Percentiles rank a stretch among this genome's conserved stretches.
Evolutionary conservation across 1,140 invertebrate genomes (phyloP).

Genomic region (Melitaea cinxia): DNA sequence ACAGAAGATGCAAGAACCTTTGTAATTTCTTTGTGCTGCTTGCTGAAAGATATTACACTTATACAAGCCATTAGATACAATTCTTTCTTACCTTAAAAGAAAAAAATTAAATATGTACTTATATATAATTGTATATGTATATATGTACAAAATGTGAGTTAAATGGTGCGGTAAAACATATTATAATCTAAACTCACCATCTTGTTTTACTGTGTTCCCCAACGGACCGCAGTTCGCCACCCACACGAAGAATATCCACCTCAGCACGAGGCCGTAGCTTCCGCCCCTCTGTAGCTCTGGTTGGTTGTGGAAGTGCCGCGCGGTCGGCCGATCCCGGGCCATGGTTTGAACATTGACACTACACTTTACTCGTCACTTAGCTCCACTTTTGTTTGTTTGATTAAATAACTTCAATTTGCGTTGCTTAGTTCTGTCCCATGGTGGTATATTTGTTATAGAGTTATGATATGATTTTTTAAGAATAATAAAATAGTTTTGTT

Average conservation of each 20-base stretch:
- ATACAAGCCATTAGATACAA: too few relatives aligned
- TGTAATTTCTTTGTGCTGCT: too few relatives aligned
- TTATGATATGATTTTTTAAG: background rate
- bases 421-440: background rate
- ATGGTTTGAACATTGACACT: slow-evolving; percentile 42
- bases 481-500: background rate
- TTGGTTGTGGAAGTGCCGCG: slow-evolving; percentile 71
- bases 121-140: too few relatives aligned
- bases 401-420: background rate
- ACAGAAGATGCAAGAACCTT: too few relatives aligned
- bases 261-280: slow-evolving; percentile 60
- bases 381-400: background rate
- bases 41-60: too few relatives aligned
- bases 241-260: slow-evolving; percentile 69
- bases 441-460: background rate
- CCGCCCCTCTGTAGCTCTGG: slow-evolving; percentile 61
- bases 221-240: slow-evolving; percentile 63
- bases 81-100: too few relatives aligned
- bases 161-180: too few relatives aligned
- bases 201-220: slow-evolving; percentile 71
- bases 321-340: slow-evolving; percentile 59
- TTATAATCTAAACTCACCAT: slow-evolving; percentile 64
- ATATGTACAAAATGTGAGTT: too few relatives aligned
- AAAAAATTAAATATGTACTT: too few relatives aligned
- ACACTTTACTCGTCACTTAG: slow-evolving; percentile 3